Percentiles rank a stretch among this genome's conserved stretches.
Conservation (phyloP, 2,888 invertebrate species). For the Acleris cristana region DNA sequence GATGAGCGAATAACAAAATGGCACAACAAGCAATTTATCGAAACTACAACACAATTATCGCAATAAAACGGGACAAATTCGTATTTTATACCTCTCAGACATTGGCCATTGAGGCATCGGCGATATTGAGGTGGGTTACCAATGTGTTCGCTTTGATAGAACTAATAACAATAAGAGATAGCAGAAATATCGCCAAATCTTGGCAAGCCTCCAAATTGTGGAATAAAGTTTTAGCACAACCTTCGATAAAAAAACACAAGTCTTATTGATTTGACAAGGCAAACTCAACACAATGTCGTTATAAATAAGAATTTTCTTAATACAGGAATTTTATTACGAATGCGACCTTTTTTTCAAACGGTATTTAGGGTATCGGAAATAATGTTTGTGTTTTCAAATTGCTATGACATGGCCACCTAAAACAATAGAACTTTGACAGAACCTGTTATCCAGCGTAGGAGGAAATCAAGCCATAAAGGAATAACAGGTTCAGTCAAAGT, state of each 20-base stretch:
- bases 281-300: slow-evolving; percentile 1
- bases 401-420: too few relatives aligned
- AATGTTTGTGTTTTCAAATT: too few relatives aligned
- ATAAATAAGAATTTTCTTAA: not conserved
- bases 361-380: too few relatives aligned
- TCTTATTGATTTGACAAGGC: slow-evolving; percentile 9
- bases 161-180: slow-evolving; percentile 49
- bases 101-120: slow-evolving; percentile 13
- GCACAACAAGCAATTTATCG: not conserved
- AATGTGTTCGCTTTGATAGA: slow-evolving; percentile 42
- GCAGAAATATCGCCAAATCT: slow-evolving; percentile 45
- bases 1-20: too few relatives aligned
- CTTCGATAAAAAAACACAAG: slow-evolving; percentile 20
- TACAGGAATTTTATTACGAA: too few relatives aligned
- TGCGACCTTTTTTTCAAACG: too few relatives aligned
- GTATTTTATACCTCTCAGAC: slow-evolving; percentile 21
- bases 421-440: too few relatives aligned
- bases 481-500: too few relatives aligned
- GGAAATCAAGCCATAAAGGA: too few relatives aligned
- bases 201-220: slow-evolving; percentile 51
- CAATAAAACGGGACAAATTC: slow-evolving; percentile 27
- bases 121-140: slow-evolving; percentile 26
- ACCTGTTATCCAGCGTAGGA: too few relatives aligned
- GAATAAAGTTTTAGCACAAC: slow-evolving; percentile 37
- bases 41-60: not conserved